Base-by-base conservation (phyloP, 2,113 vertebrate species). In the Lanius collurio region DNA sequence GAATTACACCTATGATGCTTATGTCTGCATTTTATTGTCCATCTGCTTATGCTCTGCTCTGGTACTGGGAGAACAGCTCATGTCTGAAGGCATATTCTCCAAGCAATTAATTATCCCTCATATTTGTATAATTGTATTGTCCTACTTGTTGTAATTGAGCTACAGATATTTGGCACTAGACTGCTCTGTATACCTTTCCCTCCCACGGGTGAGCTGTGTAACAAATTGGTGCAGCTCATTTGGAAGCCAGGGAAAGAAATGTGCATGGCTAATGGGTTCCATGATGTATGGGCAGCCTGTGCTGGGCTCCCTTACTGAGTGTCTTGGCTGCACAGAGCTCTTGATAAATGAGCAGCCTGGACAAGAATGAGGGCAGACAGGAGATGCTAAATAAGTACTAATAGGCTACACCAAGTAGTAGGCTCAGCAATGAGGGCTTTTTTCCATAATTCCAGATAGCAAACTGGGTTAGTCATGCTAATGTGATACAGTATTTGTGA, bases 311-410 rank as follows among this genome's bases (percentile, higher is more conserved):
- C 64, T 96, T 83, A 30, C 74, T n/a, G 69, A 37, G 30, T 46
- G 57, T 92, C 90, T 46, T 41, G 80, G 78, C 92, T 94, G 67
- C 71, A 67, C 74, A 71, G 68, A 85, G 69, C 94, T 87, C 60
- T 37, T 97, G 94, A 97, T 83, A 81, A 97, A 95, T 80, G 90
- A 97, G 78, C 80, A 93, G 49, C 63, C 17, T 92, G 93, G 93
- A 53, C 60, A 59, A 83, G 88, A 93, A 92, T 28, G 33, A 83
- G 70, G 53, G 30, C 83, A 95, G 67, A 44, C 42, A 92, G 53
- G 69, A 81, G 53, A 89, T 83, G 69, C 82, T 82, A 91, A 97
- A 35, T 89, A 93, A 96, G 80, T 94, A 71, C 31, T 75, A 93
- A 91, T 15, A 64, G 26, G 44, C 68, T 88, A 62, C 74, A 93